These are phyloP conservation scores for Trissonchulus sp. DNA, from an alignment of 2,888 invertebrate genomes.

Conservation along the genomic window DNA sequence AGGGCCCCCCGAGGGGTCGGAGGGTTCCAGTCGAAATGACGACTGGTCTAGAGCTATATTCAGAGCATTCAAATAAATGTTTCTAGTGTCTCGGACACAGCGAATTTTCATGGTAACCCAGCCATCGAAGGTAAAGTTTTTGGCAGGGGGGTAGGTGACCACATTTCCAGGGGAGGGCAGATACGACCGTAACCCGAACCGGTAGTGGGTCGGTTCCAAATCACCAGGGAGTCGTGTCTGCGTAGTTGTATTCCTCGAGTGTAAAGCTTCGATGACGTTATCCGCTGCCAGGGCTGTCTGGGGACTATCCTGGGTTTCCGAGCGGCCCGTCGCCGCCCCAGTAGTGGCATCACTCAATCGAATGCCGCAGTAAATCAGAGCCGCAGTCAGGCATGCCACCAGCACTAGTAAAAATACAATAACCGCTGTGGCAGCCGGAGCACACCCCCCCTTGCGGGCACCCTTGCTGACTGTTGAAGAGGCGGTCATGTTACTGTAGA, in stretches of 20 bases:
- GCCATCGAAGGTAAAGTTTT: conserved; percentile 14
- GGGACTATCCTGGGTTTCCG: not conserved
- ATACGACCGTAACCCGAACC: not conserved
- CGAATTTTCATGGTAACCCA: not conserved
- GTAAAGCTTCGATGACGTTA: not conserved
- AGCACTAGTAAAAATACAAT: not conserved
- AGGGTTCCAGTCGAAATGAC: not conserved
- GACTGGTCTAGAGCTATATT: not conserved
- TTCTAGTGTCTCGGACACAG: not conserved
- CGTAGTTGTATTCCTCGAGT: not conserved
- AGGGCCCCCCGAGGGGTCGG: not conserved
- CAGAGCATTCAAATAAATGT: not conserved
- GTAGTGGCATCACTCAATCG: not conserved
- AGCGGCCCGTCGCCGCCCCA: not conserved
- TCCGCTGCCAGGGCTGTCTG: not conserved
- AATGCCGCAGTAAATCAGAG: not conserved
- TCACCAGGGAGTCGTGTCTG: not conserved
- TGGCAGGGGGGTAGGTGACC: not conserved
- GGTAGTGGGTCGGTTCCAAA: not conserved
- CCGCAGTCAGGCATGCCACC: not conserved
- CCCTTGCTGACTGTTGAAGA: not conserved
- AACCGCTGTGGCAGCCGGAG: not conserved
- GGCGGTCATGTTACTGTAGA: not conserved
- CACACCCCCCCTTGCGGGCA: not conserved
- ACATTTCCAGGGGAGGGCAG: not conserved